Base-by-base conservation (phyloP, 2,888 invertebrate genomes). In the Phyllotreta cruciferae region DNA sequence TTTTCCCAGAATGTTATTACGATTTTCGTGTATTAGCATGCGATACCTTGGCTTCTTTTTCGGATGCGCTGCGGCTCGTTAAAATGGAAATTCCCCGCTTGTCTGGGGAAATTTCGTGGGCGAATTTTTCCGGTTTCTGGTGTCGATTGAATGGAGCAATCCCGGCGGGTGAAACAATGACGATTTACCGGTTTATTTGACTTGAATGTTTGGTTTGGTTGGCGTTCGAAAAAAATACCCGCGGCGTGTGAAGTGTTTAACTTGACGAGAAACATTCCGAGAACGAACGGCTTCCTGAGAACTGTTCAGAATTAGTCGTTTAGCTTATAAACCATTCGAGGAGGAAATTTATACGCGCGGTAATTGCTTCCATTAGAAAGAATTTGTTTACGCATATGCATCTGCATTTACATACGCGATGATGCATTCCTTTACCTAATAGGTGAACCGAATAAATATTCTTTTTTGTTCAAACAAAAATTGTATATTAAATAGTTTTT, bases 1-100 rank as follows among this genome's bases (percentile, higher is more conserved):
- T 38, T 52, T 62, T 62, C 62, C 38, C 38, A 47, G 62, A 62
- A 62, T 57, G 13, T 57, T 38, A 56, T 53, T 45, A 57, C 56
- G 24, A 57, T 53, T 62, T 57, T 53, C 45, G 52, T 45, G 45
- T 57, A 57, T 39, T 39, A 14, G 55, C 41, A 62, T 49, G 56
- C 42, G 24, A 24, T 24, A 24, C 24, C 24, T 24, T 24, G 2
- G 24, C 24, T 24, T 24, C 24, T 24, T 24, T 24, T 24, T 24
- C 24, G 1, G 2, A 4, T 24, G 4, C 24, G 24, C 24, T 4
- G 47, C n/a, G 47, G 38, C 35, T 37, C 38, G 49, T 38, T n/a
- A 38, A 13, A 37, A 35, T 37, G 38, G 56, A 47, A 38, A 56
- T 13, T 47, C 47, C 56, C 8, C 44, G 1, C 3, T 44, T 11